Conservation (phyloP, 1,140 invertebrate species). For the Drosophila grimshawi region DNA sequence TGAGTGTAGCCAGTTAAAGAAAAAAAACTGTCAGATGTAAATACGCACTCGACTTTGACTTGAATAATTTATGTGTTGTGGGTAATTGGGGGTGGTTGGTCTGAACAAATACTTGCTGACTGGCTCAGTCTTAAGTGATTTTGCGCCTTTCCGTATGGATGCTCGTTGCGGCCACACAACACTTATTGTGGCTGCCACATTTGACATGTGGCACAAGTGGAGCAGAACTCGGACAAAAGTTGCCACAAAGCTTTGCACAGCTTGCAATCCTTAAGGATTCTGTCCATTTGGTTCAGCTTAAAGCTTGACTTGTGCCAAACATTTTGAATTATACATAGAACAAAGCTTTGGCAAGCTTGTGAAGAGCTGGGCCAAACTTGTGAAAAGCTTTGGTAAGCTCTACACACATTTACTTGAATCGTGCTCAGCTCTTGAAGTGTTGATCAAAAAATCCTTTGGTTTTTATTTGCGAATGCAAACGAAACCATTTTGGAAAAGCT, state of each 20-base stretch:
- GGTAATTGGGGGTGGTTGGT: slow-evolving; percentile 42
- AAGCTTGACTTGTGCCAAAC: background rate
- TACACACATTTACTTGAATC: too few species aligned
- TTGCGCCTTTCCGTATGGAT: background rate
- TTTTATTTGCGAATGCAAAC: too few species aligned
- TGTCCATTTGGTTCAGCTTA: background rate
- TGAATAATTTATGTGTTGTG: slow-evolving; percentile 23
- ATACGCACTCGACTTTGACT: background rate
- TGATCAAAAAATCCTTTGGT: too few species aligned
- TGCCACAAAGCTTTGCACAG: slow-evolving; percentile 21
- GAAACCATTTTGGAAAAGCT: background rate
- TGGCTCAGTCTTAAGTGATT: background rate
- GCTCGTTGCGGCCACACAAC: background rate
- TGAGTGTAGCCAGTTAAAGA: too few species aligned
- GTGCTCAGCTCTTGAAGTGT: too few species aligned
- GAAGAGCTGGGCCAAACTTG: too few species aligned
- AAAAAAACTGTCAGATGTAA: background rate
- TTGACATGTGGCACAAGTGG: slow-evolving; percentile 40
- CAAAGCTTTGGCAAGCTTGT: background rate
- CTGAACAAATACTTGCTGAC: slow-evolving; percentile 13
- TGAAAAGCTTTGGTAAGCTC: too few species aligned
- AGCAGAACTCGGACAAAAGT: slow-evolving; percentile 13
- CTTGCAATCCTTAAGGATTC: background rate
- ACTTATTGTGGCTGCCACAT: slow-evolving; percentile 30
- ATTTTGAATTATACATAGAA: background rate